A percentile compares a stretch with the other conserved stretches of the same genome.
Evolutionary conservation across 1,140 invertebrate genomes (phyloP).

Genomic region (Ceratosolen fusciceps): DNA sequence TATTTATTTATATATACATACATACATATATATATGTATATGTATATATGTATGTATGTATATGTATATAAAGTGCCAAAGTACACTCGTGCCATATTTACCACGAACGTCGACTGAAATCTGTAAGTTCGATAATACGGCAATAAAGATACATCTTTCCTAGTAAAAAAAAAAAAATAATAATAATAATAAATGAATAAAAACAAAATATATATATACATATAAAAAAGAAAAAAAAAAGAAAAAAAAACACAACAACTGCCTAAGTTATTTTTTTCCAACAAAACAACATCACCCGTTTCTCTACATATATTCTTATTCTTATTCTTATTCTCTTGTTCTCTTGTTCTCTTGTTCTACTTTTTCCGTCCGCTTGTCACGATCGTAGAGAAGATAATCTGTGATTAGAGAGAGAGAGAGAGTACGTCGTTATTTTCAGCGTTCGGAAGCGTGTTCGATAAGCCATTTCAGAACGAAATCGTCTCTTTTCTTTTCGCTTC

Average conservation of each 20-base stretch:
- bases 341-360: too few relatives aligned
- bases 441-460: constrained; percentile 45
- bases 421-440: constrained; percentile 38
- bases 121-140: constrained; percentile 48
- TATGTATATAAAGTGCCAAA: constrained; percentile 38
- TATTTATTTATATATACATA: constrained; percentile 26
- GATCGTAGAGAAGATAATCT: constrained; percentile 50
- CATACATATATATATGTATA: too few relatives aligned
- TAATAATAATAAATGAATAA: too few relatives aligned
- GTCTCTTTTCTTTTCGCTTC: constrained; percentile 25
- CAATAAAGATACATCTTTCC: constrained; percentile 50
- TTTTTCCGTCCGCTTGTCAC: too few relatives aligned
- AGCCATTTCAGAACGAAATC: constrained; percentile 59
- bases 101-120: constrained; percentile 38
- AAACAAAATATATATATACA: too few relatives aligned
- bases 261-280: constrained; percentile 37
- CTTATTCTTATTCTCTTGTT: too few relatives aligned
- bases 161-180: constrained; percentile 45
- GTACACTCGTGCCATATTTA: constrained; percentile 29
- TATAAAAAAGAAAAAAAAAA: too few relatives aligned
- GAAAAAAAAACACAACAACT: too few relatives aligned
- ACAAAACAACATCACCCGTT: neutral
- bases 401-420: constrained; percentile 41
- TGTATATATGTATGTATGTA: constrained; percentile 10
- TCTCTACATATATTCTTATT: neutral